Conservation (phyloP, 2,113 vertebrate species). For the Lophura nycthemera region DNA sequence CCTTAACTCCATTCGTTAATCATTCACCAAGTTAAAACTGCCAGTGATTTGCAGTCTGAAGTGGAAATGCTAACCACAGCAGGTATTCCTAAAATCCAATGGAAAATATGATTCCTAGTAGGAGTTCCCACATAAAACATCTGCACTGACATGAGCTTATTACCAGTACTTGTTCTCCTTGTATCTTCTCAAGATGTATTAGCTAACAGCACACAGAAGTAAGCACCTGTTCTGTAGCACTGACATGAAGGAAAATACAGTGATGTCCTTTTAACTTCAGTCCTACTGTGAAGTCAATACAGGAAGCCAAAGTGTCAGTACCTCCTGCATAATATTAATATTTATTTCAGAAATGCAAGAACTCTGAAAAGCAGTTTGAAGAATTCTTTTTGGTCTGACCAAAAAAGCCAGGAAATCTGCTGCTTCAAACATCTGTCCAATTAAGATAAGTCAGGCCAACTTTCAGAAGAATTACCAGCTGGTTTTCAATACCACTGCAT, state of each 20-base stretch:
- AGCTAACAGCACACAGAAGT: neutral
- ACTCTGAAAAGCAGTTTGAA: neutral
- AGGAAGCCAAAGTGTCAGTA: neutral
- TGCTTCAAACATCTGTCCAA: neutral
- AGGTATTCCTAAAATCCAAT: neutral
- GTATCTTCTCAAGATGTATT: neutral
- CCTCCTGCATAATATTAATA: neutral
- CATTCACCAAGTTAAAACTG: slow-evolving; percentile 37
- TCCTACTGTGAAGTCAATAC: neutral
- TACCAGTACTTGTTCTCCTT: neutral
- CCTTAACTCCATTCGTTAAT: slow-evolving; percentile 48
- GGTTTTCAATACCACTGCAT: neutral
- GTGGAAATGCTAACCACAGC: neutral
- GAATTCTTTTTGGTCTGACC: neutral
- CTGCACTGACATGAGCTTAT: neutral
- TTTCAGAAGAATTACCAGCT: neutral
- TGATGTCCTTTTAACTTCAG: neutral
- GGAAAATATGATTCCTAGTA: neutral
- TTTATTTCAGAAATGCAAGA: neutral
- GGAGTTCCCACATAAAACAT: neutral
- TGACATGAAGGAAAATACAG: neutral
- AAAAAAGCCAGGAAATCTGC: neutral
- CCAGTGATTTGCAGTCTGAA: neutral
- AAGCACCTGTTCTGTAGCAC: neutral
- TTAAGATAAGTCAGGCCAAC: neutral